Conservation (phyloP, 2,888 invertebrate species). For the Lasioglossum calceatum region DNA sequence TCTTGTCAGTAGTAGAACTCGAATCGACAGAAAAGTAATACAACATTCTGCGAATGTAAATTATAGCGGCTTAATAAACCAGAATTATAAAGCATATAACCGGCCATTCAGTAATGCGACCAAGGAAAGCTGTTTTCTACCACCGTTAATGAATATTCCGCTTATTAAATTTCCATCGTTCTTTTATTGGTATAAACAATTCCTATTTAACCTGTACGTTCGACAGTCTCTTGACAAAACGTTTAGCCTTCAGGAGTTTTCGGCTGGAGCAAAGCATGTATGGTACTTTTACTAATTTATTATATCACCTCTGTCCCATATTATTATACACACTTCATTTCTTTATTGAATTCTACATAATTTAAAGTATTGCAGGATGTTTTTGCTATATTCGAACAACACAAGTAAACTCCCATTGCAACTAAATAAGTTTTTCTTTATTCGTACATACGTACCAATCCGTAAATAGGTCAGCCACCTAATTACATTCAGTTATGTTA, state of each 20-base stretch:
- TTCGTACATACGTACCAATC: background rate
- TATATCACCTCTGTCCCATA: background rate
- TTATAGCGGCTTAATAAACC: background rate
- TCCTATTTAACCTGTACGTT: background rate
- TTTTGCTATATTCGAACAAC: background rate
- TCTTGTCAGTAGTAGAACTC: background rate
- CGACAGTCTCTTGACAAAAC: background rate
- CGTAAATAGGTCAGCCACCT: background rate
- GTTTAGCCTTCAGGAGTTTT: background rate
- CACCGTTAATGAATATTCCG: slow-evolving; percentile 40
- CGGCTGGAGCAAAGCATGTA: background rate
- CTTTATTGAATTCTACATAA: background rate
- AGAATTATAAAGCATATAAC: background rate
- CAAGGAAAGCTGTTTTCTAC: background rate
- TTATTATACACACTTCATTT: slow-evolving; percentile 1
- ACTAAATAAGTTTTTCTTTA: background rate
- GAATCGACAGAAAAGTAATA: background rate
- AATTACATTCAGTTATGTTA: background rate
- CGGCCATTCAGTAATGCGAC: slow-evolving; percentile 18
- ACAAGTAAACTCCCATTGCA: background rate
- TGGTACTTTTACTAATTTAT: background rate
- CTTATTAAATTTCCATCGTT: background rate
- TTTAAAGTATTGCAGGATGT: background rate
- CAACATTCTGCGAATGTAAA: background rate
- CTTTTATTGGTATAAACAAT: background rate